Conservation (phyloP, 2,888 invertebrate species). For the Polietes domitor region DNA sequence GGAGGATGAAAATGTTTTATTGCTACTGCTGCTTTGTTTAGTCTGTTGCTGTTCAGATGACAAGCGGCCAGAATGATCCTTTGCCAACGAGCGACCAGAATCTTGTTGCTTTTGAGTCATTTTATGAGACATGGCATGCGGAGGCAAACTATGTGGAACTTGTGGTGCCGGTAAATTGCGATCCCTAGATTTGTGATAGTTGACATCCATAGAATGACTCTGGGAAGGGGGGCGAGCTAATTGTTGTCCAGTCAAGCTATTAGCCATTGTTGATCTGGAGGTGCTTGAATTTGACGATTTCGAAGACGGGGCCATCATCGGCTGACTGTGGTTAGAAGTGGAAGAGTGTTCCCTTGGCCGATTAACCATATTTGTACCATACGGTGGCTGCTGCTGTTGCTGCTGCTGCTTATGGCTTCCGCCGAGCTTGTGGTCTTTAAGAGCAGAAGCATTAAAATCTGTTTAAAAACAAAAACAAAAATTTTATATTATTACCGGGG, state of each 20-base stretch:
- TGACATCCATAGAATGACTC: constrained; percentile 71
- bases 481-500: constrained; percentile 71
- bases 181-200: constrained; percentile 77
- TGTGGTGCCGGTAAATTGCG: constrained; percentile 65
- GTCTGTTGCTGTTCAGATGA: constrained; percentile 55
- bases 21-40: constrained; percentile 53
- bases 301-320: constrained; percentile 66
- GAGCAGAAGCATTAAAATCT: constrained; percentile 52
- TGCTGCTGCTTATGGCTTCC: constrained; percentile 59
- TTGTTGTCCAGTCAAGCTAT: constrained; percentile 55
- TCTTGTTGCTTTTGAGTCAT: constrained; percentile 73
- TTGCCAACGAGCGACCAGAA: constrained; percentile 66
- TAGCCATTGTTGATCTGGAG: constrained; percentile 63
- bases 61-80: constrained; percentile 66
- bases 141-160: constrained; percentile 68
- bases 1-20: constrained; percentile 72
- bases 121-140: constrained; percentile 70
- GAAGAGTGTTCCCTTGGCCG: constrained; percentile 73
- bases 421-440: constrained; percentile 74
- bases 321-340: constrained; percentile 68
- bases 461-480: constrained; percentile 48
- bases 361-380: constrained; percentile 67
- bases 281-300: constrained; percentile 60
- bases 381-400: constrained; percentile 70
- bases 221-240: constrained; percentile 69